Evolutionary conservation across 2,113 vertebrate genomes (phyloP).

Genomic region (Zapus hudsonius): DNA sequence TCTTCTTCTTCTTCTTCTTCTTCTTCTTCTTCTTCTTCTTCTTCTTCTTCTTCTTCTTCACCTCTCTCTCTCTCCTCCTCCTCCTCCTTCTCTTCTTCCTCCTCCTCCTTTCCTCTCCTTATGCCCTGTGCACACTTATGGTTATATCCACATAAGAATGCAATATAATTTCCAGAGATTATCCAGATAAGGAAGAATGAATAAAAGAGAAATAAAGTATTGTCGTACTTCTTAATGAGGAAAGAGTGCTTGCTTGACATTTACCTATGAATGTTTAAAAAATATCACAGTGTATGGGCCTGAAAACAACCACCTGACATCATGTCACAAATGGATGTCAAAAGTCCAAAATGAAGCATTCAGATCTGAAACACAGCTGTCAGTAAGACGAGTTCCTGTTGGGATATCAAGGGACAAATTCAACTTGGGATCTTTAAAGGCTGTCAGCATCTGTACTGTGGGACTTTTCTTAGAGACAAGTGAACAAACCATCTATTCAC

Average conservation of each 20-base stretch:
- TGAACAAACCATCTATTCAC: no score
- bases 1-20: not conserved
- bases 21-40: accelerated
- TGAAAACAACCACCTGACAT: not conserved
- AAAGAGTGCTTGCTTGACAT: not conserved
- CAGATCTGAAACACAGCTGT: not conserved
- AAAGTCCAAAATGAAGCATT: not conserved
- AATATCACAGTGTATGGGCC: no score
- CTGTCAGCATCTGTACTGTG: no score
- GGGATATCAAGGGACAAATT: not conserved
- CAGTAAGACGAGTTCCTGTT: not conserved
- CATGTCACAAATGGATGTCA: not conserved
- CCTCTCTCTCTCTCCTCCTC: no score
- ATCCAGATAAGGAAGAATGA: not conserved
- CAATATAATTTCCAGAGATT: not conserved
- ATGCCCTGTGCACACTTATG: no score
- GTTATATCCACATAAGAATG: not conserved
- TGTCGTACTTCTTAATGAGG: not conserved
- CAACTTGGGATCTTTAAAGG: not conserved
- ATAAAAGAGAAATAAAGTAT: not conserved
- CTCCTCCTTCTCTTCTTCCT: no score
- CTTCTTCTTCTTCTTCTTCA: not conserved
- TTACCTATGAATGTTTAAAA: not conserved
- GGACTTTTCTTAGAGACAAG: no score
- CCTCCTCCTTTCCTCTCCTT: no score